A percentile compares a stretch with the other conserved stretches of the same genome.
Evolutionary conservation across 2,113 vertebrate genomes (phyloP).

Genomic region (Corythornis cristatus): DNA sequence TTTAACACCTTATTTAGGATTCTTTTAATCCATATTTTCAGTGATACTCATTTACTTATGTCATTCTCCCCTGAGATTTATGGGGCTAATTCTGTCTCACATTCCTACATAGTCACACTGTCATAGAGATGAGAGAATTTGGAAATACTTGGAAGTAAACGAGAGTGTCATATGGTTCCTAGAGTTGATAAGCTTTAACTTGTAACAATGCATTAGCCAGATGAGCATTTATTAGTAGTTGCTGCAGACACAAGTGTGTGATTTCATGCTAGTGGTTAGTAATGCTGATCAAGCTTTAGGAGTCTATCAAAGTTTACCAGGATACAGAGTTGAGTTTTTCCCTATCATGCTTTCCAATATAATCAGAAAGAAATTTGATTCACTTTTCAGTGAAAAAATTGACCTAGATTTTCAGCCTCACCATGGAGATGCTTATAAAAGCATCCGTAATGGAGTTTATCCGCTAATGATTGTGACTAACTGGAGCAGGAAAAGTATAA

Average conservation of each 20-base stretch:
- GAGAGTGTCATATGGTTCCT: background rate
- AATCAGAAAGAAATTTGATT: constrained; percentile 45
- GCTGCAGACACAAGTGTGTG: background rate
- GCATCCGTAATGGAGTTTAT: constrained; percentile 13
- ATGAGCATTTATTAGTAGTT: background rate
- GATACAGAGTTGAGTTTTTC: background rate
- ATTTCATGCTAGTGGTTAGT: constrained; percentile 2
- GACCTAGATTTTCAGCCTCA: constrained; percentile 55
- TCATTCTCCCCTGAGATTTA: background rate
- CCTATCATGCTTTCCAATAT: background rate
- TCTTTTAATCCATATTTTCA: background rate
- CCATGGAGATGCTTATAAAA: background rate
- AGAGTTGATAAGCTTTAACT: background rate
- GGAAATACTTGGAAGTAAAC: background rate
- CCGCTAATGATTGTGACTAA: constrained; percentile 9
- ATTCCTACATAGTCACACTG: background rate
- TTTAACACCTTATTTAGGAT: background rate
- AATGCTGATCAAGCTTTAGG: constrained; percentile 21
- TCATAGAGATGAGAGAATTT: background rate
- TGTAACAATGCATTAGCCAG: background rate
- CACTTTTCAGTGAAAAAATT: constrained; percentile 43
- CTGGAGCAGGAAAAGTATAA: background rate
- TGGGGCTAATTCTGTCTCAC: background rate
- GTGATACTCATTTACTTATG: background rate
- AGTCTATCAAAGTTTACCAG: background rate